phyloP scores from a whole-genome alignment of 2,113 vertebrate species.

The Hippocampus zosterae region DNA sequence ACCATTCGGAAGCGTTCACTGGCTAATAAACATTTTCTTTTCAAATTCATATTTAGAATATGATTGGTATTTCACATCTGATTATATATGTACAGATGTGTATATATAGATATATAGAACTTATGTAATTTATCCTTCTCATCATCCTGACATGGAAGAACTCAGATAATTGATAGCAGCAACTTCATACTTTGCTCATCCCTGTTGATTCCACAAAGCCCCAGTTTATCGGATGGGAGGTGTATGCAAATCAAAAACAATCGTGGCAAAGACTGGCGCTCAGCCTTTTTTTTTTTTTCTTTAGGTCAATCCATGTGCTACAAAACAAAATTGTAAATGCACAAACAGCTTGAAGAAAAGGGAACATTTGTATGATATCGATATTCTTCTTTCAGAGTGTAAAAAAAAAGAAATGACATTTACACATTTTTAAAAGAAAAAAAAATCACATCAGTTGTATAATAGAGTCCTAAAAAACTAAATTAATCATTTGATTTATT shows the following conservation, averaged over 20 bases:
- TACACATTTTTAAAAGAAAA: slow-evolving; percentile 82
- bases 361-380: slow-evolving; percentile 72
- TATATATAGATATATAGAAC: neutral
- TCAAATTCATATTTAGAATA: slow-evolving; percentile 41
- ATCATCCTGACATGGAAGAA: slow-evolving; percentile 80
- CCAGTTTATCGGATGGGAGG: slow-evolving; percentile 75
- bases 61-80: slow-evolving; percentile 43
- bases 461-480: slow-evolving; percentile 99
- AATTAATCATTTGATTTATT: slow-evolving; percentile 82
- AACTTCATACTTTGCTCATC: slow-evolving; percentile 99
- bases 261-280: neutral
- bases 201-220: slow-evolving; percentile 97
- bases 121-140: slow-evolving; percentile 52
- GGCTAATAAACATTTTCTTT: neutral
- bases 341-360: slow-evolving; percentile 85
- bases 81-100: slow-evolving; percentile 36
- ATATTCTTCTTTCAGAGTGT: slow-evolving; percentile 79
- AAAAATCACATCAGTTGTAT: slow-evolving; percentile 94
- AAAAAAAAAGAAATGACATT: slow-evolving; percentile 32
- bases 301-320: slow-evolving; percentile 74
- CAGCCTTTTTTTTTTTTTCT: neutral
- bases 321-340: slow-evolving; percentile 59
- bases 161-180: slow-evolving; percentile 86
- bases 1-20: slow-evolving; percentile 64
- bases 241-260: neutral